Base-by-base conservation (phyloP, 2,888 invertebrate genomes). In the Apamea epomidion region DNA sequence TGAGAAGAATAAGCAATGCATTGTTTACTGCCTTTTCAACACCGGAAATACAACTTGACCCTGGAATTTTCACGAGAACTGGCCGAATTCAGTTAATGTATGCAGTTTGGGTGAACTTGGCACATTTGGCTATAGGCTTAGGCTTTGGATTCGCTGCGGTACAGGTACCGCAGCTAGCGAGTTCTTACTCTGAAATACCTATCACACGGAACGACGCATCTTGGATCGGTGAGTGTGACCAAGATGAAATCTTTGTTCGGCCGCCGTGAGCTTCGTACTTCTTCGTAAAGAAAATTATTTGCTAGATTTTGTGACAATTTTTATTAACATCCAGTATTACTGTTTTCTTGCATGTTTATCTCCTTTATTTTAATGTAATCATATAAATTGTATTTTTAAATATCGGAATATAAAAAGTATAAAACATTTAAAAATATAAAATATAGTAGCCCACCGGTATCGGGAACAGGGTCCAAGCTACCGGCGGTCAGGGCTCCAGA, bases 71-170 rank as follows among this genome's bases (percentile, higher is more conserved):
- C 82, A 89, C 94, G 0, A 91, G 82, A 77, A 95, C 95, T 0
- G 92, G 94, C 0, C 88, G 84, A 81, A 92, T 94, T 14, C 96
- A 96, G 83, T 74, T 96, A 0, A 86, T 91, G 0, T 95, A 95
- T 69, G 94, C 95, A 0, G 6, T 93, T 21, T 94, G 95, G 94
- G 93, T 93, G 42, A 98, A 98, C 87, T 90, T 98, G 42, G 97
- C 97, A 0, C 96, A 97, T 37, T 93, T 98, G 25, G 97, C 97
- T 82, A 97, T 98, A 0, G 98, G 98, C 5, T 94, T 98, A 92
- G 96, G 97, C 0, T 97, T 97, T 89, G 98, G 97, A 1, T 98
- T 98, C 83, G 97, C 98, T 4, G 97, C 98, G 10, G 97, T 98
- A 10, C 97, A 97, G 0, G 92, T 97, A 42, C 97, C 98, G 1